A percentile compares a stretch with the other conserved stretches of the same genome.
Conservation (phyloP, 2,113 vertebrate genomes). For the Xyrauchen texanus region DNA sequence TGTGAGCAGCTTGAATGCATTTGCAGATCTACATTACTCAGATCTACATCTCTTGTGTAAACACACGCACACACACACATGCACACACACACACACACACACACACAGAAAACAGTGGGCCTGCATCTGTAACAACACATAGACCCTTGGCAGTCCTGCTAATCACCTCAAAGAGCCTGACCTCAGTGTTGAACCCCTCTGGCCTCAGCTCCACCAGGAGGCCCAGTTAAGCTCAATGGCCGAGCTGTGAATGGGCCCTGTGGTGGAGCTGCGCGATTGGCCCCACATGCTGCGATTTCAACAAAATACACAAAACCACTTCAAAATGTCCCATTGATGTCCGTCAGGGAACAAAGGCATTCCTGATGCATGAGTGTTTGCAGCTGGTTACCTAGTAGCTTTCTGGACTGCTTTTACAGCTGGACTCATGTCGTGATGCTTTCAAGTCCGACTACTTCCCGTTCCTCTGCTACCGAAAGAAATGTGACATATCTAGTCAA, state of each 20-base stretch:
- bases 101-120: not conserved
- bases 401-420: conserved; percentile 29
- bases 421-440: not conserved
- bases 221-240: conserved; percentile 41
- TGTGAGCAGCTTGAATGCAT: conserved; percentile 12
- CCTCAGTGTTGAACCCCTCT: conserved; percentile 42
- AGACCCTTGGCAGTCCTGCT: conserved; percentile 24
- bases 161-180: conserved; percentile 39
- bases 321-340: conserved; percentile 44
- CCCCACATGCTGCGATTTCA: conserved; percentile 26
- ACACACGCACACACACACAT: too few species aligned
- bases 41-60: conserved; percentile 29
- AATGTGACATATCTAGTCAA: not conserved
- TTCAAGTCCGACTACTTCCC: not conserved
- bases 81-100: not conserved
- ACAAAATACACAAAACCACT: conserved; percentile 40
- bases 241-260: conserved; percentile 21
- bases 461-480: conserved; percentile 4
- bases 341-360: conserved; percentile 31
- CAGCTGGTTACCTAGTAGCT: conserved; percentile 7
- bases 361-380: conserved; percentile 19
- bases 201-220: conserved; percentile 35
- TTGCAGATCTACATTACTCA: not conserved
- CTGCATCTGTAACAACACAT: conserved; percentile 47
- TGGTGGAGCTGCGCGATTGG: conserved; percentile 42